Conservation (phyloP, 2,888 invertebrate genomes). For the Creontiades dilutus region DNA sequence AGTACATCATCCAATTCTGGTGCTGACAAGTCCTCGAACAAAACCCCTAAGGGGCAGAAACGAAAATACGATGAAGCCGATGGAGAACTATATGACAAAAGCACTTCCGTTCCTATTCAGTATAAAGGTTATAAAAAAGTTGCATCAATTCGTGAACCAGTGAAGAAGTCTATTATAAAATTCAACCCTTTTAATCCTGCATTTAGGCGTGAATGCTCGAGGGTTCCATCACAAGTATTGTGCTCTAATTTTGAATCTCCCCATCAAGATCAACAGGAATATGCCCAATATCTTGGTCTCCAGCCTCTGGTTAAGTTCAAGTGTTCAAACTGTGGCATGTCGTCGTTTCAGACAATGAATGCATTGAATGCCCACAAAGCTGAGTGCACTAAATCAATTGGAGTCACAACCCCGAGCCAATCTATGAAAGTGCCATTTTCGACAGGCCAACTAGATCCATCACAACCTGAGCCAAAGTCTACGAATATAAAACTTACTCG, state of each 20-base stretch:
- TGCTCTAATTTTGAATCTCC: constrained; percentile 58
- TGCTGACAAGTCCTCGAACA: constrained; percentile 37
- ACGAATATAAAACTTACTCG: constrained; percentile 84
- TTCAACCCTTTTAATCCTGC: constrained; percentile 74
- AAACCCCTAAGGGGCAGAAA: constrained; percentile 45
- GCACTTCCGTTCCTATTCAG: constrained; percentile 70
- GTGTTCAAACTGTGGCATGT: constrained; percentile 86
- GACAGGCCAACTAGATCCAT: constrained; percentile 78
- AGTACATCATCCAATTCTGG: constrained; percentile 19
- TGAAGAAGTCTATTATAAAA: constrained; percentile 64
- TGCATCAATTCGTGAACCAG: constrained; percentile 32
- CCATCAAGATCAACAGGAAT: constrained; percentile 79
- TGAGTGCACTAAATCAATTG: constrained; percentile 80
- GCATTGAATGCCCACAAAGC: constrained; percentile 86
- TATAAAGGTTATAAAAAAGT: constrained; percentile 75
- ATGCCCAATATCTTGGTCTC: constrained; percentile 86
- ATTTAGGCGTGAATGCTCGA: constrained; percentile 61
- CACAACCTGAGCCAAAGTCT: constrained; percentile 76
- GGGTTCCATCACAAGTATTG: background rate
- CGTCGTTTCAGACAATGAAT: constrained; percentile 84
- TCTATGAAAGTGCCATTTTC: constrained; percentile 78
- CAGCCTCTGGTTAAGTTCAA: constrained; percentile 86
- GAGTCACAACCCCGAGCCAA: background rate
- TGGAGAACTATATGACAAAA: constrained; percentile 26
- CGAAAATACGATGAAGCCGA: constrained; percentile 59